Conservation (phyloP, 2,888 invertebrate genomes). For the Troides oblongomaculatus region DNA sequence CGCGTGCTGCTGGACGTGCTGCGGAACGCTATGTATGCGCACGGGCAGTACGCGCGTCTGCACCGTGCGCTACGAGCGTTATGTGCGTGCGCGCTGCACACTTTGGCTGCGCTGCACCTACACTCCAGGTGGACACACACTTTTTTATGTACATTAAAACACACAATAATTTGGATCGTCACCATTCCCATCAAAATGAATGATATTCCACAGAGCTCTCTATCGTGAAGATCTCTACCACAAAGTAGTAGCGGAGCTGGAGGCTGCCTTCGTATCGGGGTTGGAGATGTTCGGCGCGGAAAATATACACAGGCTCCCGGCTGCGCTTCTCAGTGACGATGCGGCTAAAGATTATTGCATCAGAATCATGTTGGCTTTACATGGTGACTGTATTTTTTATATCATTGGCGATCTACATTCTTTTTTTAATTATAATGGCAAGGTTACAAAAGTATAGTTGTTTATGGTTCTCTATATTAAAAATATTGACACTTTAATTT, state of each 20-base stretch:
- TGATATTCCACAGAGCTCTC: slow-evolving; percentile 37
- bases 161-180: too few species aligned
- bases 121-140: slow-evolving; percentile 10
- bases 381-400: slow-evolving; percentile 44
- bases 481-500: too few species aligned
- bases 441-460: too few species aligned
- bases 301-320: slow-evolving; percentile 48
- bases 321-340: slow-evolving; percentile 47
- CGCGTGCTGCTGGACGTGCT: slow-evolving; percentile 33
- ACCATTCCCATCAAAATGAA: too few species aligned
- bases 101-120: slow-evolving; percentile 47
- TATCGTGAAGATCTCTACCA: slow-evolving; percentile 46
- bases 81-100: slow-evolving; percentile 40
- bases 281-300: slow-evolving; percentile 41
- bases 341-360: slow-evolving; percentile 53
- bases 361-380: slow-evolving; percentile 47
- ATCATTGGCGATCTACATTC: too few species aligned
- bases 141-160: too few species aligned
- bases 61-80: slow-evolving; percentile 36
- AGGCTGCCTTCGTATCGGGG: slow-evolving; percentile 55
- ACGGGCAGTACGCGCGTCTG: slow-evolving; percentile 44
- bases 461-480: too few species aligned
- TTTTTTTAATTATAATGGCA: too few species aligned
- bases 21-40: slow-evolving; percentile 36
- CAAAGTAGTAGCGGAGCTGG: slow-evolving; percentile 52